Base-by-base conservation (phyloP, 2,888 invertebrate genomes). In the Schizaphis graminum region DNA sequence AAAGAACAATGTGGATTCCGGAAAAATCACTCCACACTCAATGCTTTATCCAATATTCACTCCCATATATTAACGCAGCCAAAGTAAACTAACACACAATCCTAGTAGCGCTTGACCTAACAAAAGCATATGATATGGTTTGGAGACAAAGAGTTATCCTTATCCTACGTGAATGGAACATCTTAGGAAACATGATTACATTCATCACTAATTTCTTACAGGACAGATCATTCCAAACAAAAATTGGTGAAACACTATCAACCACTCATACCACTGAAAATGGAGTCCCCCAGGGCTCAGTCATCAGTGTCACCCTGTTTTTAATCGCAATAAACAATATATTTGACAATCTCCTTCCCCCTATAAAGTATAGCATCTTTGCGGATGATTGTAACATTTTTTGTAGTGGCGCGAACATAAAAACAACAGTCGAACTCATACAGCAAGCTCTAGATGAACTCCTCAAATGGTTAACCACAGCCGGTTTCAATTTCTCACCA, bases 91-190 rank as follows among this genome's bases (percentile, higher is more conserved):
- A 84, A 84, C 41, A 84, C 41, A 84, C 41, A 84, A 84, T 84
- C 35, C 84, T 35, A 21, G 84, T 84, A 41, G 84, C 84, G 41
- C 41, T 84, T 5, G 41, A 84, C 84, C 0, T n/a, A 35, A 84
- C 84, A 84, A 84, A 84, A 84, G 84, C 84, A 84, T 41, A 41
- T 84, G 84, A 84, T 84, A 84, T 84, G 84, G 84, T 84, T 41
- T 84, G 41, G 84, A 84, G 21, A 35, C 84, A 84, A 84, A 84
- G 84, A 41, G 84, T 84, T 41, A 84, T 84, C 41, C 13, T 84
- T 21, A 84, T 35, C 84, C 35, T 35, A 49, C 49, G 49, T 49
- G 49, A 49, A 49, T 49, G 49, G 49, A 49, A 49, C 11, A 49
- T 49, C 49, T 49, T 11, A 49, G 49, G 49, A 49, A 49, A 49